Evolutionary conservation across 2,113 vertebrate genomes (phyloP), one percentile per base, ranked within the genome.

Genomic region (Menura novaehollandiae): DNA sequence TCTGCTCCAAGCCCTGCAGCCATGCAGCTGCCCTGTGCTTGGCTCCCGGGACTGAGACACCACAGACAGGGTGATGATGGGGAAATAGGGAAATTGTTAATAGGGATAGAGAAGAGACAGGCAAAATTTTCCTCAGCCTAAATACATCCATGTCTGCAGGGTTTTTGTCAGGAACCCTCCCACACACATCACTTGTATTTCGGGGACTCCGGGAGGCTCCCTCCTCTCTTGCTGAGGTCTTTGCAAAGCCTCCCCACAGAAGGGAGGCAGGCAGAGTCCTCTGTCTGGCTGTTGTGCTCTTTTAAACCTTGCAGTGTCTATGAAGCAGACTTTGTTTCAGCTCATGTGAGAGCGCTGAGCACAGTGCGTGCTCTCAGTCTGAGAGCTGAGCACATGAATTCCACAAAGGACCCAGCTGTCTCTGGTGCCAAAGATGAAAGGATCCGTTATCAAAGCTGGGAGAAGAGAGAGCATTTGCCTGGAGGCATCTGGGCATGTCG

Each of bases 1-100:
- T 94, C 93, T 94, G 81, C 93, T 97, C 68, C 93, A 64, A 79
- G 56, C 89, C 95, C 83, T 75, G 88, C 39, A 88, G 93, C 74
- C 11, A 0, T 79, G 94, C 89, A 95, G 84, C 91, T 96, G 86
- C 84, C 80, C 89, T 27, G 15, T 30, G 79, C 67, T 80, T 84
- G 55, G 55, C 72, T 93, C 62, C 24, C 0, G 1, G 69, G 72
- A 91, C 46, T 56, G 49, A 63, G 44, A 79, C 55, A 74, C 43
- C 59, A 73, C 37, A 35, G 81, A 51, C 56, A 67, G 46, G 47
- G 30, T 75, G 76, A 46, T 43, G 79, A 86, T 67, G 83, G 44
- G 41, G 43, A 93, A 94, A 77, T 8, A 75, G 8, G 24, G 43
- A 71, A 55, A 37, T 80, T 83, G 43, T 41, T 84, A 51, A 71